Base-by-base conservation (phyloP, 2,113 vertebrate species). In the Oreocharis arfaki region DNA sequence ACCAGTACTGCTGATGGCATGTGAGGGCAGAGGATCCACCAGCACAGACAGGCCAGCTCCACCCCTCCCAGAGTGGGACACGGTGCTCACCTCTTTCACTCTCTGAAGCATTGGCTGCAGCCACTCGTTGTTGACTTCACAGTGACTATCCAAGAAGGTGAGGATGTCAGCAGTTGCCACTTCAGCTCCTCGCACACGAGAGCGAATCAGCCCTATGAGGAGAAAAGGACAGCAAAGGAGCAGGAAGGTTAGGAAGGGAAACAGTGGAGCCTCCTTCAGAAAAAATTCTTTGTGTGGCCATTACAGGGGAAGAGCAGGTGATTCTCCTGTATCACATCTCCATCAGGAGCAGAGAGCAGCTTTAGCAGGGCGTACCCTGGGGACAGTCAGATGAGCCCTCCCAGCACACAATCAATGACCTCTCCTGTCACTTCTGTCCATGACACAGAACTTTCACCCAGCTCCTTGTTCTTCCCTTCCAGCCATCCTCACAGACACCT, bases 61-160 rank as follows among this genome's bases (percentile, higher is more conserved):
- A 23, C 4, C 41, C 47, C 44, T 42, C 46, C 35, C n/a, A 20
- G 84, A 22, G 5, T 1, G 3, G 32, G 5, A 53, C 27, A 16
- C 1, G 10, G 16, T 32, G 69, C 97, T 95, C 97, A 99, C 99
- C 98, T 99, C 99, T 95, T 99, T 99, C 49, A 99, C 99, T 74
- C 99, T 97, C 97, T 99, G 99, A 84, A 99, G 98, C 98, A 99
- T 98, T 16, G 99, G 99, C 98, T 99, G 99, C 76, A 99, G 98
- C 99, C 99, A 99, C 88, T 99, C 99, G 0, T 96, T 96, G 97
- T 99, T 99, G 89, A 99, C 99, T 93, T 99, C 99, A 41, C 99
- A 99, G 98, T 99, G 99, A 92, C 99, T 99, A 96, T 99, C 99
- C 97, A 99, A 87, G 96, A 99, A 99, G 69, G 99, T 99, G 89